phyloP scores from a whole-genome alignment of 2,113 vertebrate genomes.

The Pitta sordida region DNA sequence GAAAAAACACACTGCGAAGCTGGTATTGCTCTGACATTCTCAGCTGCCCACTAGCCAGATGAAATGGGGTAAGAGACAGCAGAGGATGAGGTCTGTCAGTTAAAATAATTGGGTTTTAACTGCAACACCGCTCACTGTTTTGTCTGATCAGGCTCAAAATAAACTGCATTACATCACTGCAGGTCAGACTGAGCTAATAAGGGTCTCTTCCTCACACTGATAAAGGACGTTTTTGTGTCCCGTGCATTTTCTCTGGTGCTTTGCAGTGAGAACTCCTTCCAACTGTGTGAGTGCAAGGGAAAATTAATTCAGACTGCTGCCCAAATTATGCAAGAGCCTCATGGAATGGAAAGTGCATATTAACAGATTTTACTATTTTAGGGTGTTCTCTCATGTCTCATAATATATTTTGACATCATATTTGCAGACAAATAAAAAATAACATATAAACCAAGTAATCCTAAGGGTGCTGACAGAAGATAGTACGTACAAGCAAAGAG shows the following conservation, averaged over 20 bases:
- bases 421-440: conserved; percentile 36
- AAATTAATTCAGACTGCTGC: conserved; percentile 27
- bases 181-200: conserved; percentile 17
- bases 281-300: not conserved
- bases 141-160: conserved; percentile 45
- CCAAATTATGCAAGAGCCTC: conserved; percentile 23
- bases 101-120: conserved; percentile 7
- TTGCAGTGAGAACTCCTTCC: conserved; percentile 8
- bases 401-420: conserved; percentile 5
- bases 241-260: not conserved
- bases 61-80: not conserved
- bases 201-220: not conserved
- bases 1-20: not conserved
- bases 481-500: rapidly evolving
- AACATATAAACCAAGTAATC: not conserved
- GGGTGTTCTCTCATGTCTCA: not conserved
- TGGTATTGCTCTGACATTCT: not conserved
- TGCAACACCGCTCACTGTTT: not conserved
- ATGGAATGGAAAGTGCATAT: conserved; percentile 7
- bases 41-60: not conserved
- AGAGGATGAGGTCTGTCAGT: not conserved
- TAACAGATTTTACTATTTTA: conserved; percentile 39
- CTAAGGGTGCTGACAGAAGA: not conserved
- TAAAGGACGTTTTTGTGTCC: not conserved
- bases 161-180: conserved; percentile 32